Evolutionary conservation across 2,888 invertebrate species (phyloP), one percentile per base, ranked within the genome.

Genomic region (Apodemia hepburni): DNA sequence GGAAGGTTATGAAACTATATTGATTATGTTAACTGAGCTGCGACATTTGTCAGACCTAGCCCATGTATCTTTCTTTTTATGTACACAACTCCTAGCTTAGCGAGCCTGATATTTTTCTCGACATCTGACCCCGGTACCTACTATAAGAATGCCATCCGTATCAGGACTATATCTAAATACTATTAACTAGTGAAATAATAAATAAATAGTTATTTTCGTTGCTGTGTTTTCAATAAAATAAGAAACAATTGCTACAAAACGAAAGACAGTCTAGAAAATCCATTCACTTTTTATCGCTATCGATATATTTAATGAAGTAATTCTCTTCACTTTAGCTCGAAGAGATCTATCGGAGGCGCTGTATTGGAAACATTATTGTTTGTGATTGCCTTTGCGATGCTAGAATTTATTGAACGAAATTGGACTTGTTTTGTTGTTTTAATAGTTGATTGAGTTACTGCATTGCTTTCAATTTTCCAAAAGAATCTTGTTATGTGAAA

Each of bases 381-480:
- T 66, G 66, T 65, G 63, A 62, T 66, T 65, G 66, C 63, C 66
- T 65, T 58, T 29, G 66, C 63, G 63, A 63, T 60, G 60, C 58
- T 61, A 65, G 66, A 70, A 73, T 81, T 75, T 79, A 78, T 77
- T 73, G 62, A 59, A 61, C 70, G 70, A 69, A 76, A 77, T 77
- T 75, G 75, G 64, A 73, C 75, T 72, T 68, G 72, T 71, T 73
- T 69, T 70, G 68, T 71, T 77, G 68, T 71, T 77, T 77, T 76
- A 77, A 78, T 80, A 76, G 70, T 73, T 77, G 74, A 79, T 78
- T 76, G 71, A 74, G 72, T 77, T 79, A 67, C 66, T 27, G n/a
- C 9, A 22, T 33, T 57, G 54, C 54, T 58, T 60, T 58, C 47
- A 58, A 49, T 45, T 45, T 61, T 18, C 15, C 33, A 58, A 62